A percentile compares a stretch with the other conserved stretches of the same genome.
phyloP scores from a whole-genome alignment of 2,113 vertebrate species.

The Tinamus guttatus region DNA sequence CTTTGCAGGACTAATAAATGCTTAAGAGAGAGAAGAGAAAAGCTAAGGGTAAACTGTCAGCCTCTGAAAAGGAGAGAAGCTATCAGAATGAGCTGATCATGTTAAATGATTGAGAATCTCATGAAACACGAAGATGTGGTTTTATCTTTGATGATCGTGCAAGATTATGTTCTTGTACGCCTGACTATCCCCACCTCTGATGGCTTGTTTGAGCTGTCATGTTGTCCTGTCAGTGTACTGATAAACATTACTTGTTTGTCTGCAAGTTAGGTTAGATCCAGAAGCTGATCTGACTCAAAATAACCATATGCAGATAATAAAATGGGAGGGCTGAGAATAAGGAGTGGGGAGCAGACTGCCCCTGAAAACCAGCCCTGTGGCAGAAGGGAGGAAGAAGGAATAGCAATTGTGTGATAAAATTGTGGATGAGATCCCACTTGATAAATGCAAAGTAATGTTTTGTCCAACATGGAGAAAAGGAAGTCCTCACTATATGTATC shows the following conservation, averaged over 20 bases:
- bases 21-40: neutral
- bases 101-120: neutral
- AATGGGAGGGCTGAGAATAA: neutral
- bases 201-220: neutral
- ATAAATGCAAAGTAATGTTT: slow-evolving; percentile 41
- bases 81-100: neutral
- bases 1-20: neutral
- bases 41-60: neutral
- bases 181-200: neutral
- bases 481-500: neutral
- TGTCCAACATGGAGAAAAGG: neutral
- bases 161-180: neutral
- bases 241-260: neutral
- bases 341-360: neutral
- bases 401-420: slow-evolving; percentile 15
- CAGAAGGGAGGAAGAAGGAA: slow-evolving; percentile 48
- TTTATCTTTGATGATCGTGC: neutral
- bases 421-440: slow-evolving; percentile 37
- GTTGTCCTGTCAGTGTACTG: neutral
- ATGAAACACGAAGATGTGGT: neutral
- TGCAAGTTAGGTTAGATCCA: neutral
- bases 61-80: neutral
- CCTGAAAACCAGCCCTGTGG: neutral
- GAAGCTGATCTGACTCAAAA: neutral
- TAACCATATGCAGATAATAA: neutral